phyloP scores from a whole-genome alignment of 2,113 vertebrate species.

The Leiothrix lutea region DNA sequence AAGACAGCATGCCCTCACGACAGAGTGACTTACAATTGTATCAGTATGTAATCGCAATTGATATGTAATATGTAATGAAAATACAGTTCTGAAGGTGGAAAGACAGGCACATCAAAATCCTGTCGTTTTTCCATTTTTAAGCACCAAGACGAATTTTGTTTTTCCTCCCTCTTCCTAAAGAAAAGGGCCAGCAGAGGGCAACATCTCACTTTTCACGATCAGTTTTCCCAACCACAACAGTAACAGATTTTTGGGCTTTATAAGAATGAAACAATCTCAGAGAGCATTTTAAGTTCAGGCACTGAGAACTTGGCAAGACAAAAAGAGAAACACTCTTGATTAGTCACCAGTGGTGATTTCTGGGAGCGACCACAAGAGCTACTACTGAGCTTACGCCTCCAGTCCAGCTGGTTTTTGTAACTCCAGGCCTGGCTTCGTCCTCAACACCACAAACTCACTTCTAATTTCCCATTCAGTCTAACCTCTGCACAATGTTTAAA shows the following conservation, averaged over 20 bases:
- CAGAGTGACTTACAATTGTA: background rate
- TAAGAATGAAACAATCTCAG: background rate
- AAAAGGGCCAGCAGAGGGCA: slow-evolving; percentile 53
- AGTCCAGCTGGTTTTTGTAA: background rate
- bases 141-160: background rate
- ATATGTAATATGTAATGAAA: background rate
- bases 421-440: background rate
- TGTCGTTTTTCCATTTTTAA: background rate
- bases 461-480: background rate
- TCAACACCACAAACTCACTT: background rate
- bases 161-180: background rate
- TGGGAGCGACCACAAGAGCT: background rate
- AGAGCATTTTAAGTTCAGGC: background rate
- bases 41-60: background rate
- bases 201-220: background rate
- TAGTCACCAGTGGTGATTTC: background rate
- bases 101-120: background rate
- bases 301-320: background rate
- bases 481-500: background rate
- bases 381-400: background rate
- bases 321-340: background rate
- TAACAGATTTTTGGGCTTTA: background rate
- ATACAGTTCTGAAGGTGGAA: background rate
- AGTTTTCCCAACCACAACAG: background rate
- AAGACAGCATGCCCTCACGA: background rate